phyloP scores from a whole-genome alignment of 1,140 invertebrate species.

The Drosophila burlai region DNA sequence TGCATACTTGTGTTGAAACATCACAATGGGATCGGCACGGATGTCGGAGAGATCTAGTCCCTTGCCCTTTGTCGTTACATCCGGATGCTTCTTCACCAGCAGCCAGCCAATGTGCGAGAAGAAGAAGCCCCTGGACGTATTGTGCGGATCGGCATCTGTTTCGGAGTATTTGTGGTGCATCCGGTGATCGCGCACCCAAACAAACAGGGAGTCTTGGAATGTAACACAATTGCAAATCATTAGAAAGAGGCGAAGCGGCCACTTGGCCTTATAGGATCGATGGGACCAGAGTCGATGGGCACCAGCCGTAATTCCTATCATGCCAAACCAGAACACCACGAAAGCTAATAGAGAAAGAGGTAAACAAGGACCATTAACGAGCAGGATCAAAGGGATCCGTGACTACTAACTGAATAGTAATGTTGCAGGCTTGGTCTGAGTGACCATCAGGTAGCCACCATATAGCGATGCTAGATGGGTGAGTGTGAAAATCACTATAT shows the following conservation, averaged over 20 bases:
- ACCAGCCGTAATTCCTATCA: conserved; percentile 95
- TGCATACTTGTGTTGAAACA: conserved; percentile 94
- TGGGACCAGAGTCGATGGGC: conserved; percentile 98
- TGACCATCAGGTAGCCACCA: not conserved
- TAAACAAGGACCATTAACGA: not conserved
- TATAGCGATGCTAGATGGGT: not conserved
- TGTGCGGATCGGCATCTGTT: conserved; percentile 98
- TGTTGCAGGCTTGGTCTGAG: not conserved
- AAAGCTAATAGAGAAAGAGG: conserved; percentile 86
- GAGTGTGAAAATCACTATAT: conserved; percentile 88
- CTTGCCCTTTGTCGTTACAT: conserved; percentile 94
- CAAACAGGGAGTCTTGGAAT: conserved; percentile 96
- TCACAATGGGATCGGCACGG: conserved; percentile 92
- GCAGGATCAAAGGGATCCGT: conserved; percentile 69
- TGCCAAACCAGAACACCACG: conserved; percentile 89
- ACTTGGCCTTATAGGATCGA: conserved; percentile 96
- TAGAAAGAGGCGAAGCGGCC: conserved; percentile 92
- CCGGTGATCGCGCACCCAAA: conserved; percentile 97
- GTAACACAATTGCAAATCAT: conserved; percentile 93
- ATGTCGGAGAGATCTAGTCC: conserved; percentile 95
- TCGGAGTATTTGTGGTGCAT: conserved; percentile 99
- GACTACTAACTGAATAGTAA: not conserved
- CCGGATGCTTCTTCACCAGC: conserved; percentile 95
- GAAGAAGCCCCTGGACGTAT: conserved; percentile 97
- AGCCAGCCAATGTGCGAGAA: conserved; percentile 98